Evolutionary conservation across 2,797 vertebrate genomes (phyloP), one percentile per base, ranked within the genome.

Genomic region (Gymnoscopelus microlampas): DNA sequence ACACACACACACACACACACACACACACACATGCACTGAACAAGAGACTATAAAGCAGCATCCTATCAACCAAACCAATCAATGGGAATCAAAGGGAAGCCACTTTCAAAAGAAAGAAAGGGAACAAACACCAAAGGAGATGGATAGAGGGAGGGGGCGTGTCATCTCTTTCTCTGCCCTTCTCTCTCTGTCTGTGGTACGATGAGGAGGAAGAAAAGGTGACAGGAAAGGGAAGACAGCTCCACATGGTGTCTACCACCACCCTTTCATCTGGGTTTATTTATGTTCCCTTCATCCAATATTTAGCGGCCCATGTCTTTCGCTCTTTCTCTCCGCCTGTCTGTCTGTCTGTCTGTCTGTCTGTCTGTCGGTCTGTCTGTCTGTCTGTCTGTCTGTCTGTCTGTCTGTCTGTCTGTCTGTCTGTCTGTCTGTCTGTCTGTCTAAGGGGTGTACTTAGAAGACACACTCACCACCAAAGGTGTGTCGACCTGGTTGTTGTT

Each of bases 201-300:
- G 48, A 29, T 53, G 39, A 44, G 39, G 14, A 50, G 53, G 74
- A 26, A 15, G 55, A 53, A 62, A 39, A 14, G 5, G 53, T 15
- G 61, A 24, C 3, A 48, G 60, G 24, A 7, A 54, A n/a, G 66
- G 24, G 57, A 14, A 68, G 63, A 70, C 58, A 69, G 60, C 48
- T 4, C 13, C 8, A 53, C 56, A 5, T 63, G 78, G 70, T 64
- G 74, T 53, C 63, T 70, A 67, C 39, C 69, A 75, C 68, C 63
- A 39, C 63, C 72, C 76, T 83, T 85, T 88, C 70, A 86, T 88
- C 79, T 77, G 81, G 59, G 75, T 83, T 86, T 87, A 80, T 86
- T 86, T 70, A 83, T 63, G 63, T 51, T 77, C 75, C 73, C 70
- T 63, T 72, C 78, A 84, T 89, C 68, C 85, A 88, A 87, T 88